Percentiles rank a stretch among this genome's conserved stretches.
Evolutionary conservation across 2,113 vertebrate species (phyloP).

Genomic region (Cephalopterus ornatus): DNA sequence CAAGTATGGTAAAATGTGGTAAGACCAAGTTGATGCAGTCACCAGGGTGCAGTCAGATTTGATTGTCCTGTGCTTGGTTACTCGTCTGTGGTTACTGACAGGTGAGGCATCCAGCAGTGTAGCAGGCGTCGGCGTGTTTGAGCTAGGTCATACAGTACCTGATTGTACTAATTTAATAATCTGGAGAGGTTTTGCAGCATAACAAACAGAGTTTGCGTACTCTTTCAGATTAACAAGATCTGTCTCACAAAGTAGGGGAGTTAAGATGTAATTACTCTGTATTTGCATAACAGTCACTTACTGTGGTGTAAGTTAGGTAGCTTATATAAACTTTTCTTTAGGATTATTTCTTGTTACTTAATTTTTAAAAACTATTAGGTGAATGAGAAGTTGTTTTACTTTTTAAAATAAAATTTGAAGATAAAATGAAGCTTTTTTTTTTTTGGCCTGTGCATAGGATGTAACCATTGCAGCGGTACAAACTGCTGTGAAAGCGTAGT

Average conservation of each 20-base stretch:
- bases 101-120: background rate
- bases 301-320: background rate
- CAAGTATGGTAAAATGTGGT: background rate
- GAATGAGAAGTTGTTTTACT: background rate
- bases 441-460: background rate
- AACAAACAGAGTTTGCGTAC: background rate
- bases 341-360: background rate
- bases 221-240: background rate
- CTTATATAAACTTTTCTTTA: background rate
- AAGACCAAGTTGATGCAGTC: background rate
- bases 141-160: background rate
- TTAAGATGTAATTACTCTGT: conserved; percentile 9
- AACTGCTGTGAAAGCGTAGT: background rate
- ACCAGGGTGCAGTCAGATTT: background rate
- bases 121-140: background rate
- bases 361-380: background rate
- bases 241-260: background rate
- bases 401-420: background rate
- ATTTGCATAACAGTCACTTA: background rate
- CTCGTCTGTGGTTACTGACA: conserved; percentile 7
- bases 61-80: background rate
- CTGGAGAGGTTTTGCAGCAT: background rate
- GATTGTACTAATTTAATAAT: background rate
- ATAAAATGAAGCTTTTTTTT: background rate
- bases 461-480: background rate